phyloP scores from a whole-genome alignment of 1,140 invertebrate species.

The Lordiphosa stackelbergi region DNA sequence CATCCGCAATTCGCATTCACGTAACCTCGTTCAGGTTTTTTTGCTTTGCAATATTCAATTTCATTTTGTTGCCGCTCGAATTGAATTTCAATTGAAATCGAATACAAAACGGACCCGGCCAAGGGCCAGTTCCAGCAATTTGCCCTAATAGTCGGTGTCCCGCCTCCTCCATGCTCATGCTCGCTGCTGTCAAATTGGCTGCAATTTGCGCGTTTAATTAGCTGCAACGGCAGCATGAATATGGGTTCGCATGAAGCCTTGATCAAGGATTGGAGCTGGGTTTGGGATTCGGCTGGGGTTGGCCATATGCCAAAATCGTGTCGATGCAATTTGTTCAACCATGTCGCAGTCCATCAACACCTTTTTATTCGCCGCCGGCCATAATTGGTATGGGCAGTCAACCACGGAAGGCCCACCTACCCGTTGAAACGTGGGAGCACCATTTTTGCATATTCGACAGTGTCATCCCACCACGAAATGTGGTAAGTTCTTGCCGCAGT shows the following conservation, averaged over 20 bases:
- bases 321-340: constrained; percentile 66
- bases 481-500: no score
- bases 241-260: constrained; percentile 9
- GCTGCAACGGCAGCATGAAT: constrained; percentile 46
- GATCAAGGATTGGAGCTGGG: background rate
- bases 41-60: constrained; percentile 39
- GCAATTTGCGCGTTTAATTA: constrained; percentile 67
- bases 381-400: no score
- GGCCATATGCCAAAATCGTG: constrained; percentile 52
- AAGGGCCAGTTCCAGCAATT: constrained; percentile 11
- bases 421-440: no score
- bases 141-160: constrained; percentile 13
- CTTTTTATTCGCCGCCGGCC: constrained; percentile 46
- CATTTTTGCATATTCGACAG: no score
- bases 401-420: no score
- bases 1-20: constrained; percentile 2
- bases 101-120: constrained; percentile 8
- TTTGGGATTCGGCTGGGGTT: constrained; percentile 7
- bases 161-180: background rate
- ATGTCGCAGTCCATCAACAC: constrained; percentile 71
- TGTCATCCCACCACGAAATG: no score
- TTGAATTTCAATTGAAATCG: constrained; percentile 56
- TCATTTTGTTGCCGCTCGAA: constrained; percentile 36
- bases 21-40: constrained; percentile 27
- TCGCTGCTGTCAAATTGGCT: constrained; percentile 34